Evolutionary conservation across 2,113 vertebrate species (phyloP).

Genomic region (Noctilio leporinus): DNA sequence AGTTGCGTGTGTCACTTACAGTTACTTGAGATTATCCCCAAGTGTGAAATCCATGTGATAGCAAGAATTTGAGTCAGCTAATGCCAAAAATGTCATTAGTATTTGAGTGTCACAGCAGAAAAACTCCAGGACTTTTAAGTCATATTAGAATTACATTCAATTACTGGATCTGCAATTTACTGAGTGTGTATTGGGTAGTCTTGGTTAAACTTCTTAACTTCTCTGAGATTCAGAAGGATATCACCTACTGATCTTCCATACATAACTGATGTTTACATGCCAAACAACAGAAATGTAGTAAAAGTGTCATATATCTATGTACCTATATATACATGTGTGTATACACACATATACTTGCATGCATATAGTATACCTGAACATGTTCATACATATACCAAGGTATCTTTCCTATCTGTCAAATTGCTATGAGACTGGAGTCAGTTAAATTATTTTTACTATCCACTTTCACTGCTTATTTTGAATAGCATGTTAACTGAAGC

Average conservation of each 20-base stretch:
- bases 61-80: background rate
- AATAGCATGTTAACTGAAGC: background rate
- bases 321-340: too few relatives aligned
- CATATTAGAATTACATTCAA: background rate
- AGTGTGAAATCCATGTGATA: background rate
- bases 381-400: background rate
- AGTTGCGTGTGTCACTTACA: background rate
- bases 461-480: background rate
- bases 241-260: background rate
- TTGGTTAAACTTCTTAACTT: background rate
- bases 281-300: background rate
- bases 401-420: background rate
- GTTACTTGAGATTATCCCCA: background rate
- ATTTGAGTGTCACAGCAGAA: background rate
- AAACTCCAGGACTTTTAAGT: background rate
- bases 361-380: background rate
- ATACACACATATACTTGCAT: background rate
- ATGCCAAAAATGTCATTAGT: background rate
- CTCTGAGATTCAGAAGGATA: background rate
- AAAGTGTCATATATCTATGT: background rate
- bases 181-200: background rate
- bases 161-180: background rate
- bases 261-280: background rate
- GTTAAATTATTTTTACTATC: background rate
- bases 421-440: background rate